phyloP scores from a whole-genome alignment of 2,113 vertebrate genomes.

The Nanorana parkeri region DNA sequence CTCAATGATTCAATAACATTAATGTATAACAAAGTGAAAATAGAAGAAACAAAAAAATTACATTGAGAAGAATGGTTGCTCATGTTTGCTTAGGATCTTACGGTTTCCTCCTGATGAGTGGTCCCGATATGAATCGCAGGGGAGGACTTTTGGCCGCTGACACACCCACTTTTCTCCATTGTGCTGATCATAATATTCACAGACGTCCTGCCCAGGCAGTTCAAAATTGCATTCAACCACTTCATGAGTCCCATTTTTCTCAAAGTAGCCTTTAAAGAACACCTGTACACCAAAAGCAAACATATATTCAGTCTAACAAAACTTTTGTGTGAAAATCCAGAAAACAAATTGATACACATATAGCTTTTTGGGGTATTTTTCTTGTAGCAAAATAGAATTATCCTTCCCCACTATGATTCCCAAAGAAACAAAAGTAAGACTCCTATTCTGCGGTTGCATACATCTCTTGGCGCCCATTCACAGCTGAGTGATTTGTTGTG shows the following conservation, averaged over 20 bases:
- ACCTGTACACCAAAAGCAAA: not conserved
- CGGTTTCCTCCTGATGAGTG: conserved; percentile 63
- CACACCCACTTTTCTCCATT: conserved; percentile 25
- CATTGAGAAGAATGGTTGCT: conserved; percentile 59
- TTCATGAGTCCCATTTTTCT: not conserved
- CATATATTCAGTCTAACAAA: too few species aligned
- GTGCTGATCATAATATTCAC: conserved; percentile 7
- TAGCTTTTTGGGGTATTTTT: too few species aligned
- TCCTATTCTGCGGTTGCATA: too few species aligned
- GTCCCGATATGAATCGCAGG: conserved; percentile 53
- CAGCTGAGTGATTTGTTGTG: too few species aligned
- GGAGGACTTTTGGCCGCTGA: not conserved
- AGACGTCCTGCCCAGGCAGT: not conserved
- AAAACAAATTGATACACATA: too few species aligned
- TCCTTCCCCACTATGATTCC: too few species aligned
- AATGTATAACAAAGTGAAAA: too few species aligned
- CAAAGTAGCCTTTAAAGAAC: not conserved
- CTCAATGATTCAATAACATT: too few species aligned
- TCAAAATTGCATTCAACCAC: conserved; percentile 8
- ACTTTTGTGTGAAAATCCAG: too few species aligned
- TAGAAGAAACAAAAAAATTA: conserved; percentile 17
- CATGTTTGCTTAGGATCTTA: conserved; percentile 45
- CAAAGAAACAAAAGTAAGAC: too few species aligned
- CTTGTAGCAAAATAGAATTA: too few species aligned
- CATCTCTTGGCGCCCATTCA: too few species aligned